Base-by-base conservation (phyloP, 1,140 invertebrate genomes). In the Uloborus diversus region DNA sequence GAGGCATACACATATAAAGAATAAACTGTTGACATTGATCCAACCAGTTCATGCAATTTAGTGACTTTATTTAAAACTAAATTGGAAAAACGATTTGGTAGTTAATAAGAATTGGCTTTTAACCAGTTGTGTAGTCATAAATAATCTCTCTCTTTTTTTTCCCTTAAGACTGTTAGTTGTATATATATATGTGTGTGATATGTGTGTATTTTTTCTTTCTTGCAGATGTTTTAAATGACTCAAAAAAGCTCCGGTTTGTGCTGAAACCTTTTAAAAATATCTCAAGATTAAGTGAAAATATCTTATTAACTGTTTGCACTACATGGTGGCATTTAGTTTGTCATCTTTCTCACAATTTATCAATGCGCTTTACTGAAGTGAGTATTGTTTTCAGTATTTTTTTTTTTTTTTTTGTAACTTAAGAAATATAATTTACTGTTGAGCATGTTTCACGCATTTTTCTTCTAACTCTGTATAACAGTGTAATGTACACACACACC, bases 261-360 rank as follows among this genome's bases (percentile, higher is more conserved):
- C 35, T 75, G 9, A 75, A 75, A 32, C 71, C 71, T 32, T 75
- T 75, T 30, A 62, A 51, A 75, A 75, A 75, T 25, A 25, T 75
- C 14, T 53, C 71, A 2, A 62, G 59, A 47, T 64, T 33, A 17
- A 75, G 27, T 51, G 71, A 75, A 23, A 47, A 17, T 2, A 32
- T 53, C 23, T 51, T 53, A 9, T 53, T 53, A 14, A 27, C 27
- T 3, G 42, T 75, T 25, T 75, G 71, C 53, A 59, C 62, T 27
- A 64, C 71, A 3, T 75, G 71, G 71, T 75, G 71, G 71, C 59
- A 75, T 64, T 23, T 75, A 3, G 71, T 47, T 4, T 75, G 71
- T 57, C 62, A 20, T 53, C 42, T 75, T 4, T 51, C 57, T 25
- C n/a, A 75, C 35, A 64, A 75, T 23, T 35, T 75, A 14, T 75